Evolutionary conservation across 2,888 invertebrate species (phyloP).

Genomic region (Blomia tropicalis): DNA sequence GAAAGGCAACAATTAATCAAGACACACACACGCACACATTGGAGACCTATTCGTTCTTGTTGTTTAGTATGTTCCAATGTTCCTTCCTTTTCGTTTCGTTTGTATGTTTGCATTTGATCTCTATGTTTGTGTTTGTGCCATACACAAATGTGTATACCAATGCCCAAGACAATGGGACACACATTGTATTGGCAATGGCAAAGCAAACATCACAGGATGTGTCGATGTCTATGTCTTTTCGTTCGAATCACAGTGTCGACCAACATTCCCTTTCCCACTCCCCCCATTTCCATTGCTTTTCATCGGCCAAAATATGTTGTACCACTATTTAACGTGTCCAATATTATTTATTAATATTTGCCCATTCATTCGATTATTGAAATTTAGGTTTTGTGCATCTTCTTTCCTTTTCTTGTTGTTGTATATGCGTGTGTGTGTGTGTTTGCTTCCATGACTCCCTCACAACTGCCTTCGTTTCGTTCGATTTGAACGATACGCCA

Average conservation of each 20-base stretch:
- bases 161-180: background rate
- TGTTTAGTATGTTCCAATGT: background rate
- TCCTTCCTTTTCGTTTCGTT: background rate
- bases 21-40: too few relatives aligned
- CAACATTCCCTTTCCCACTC: background rate
- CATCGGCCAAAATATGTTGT: too few relatives aligned
- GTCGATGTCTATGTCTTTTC: background rate
- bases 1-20: slow-evolving; percentile 15
- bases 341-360: slow-evolving; percentile 14
- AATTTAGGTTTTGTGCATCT: background rate
- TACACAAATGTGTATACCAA: background rate
- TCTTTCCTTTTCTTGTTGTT: too few relatives aligned
- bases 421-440: background rate
- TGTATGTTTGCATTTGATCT: background rate
- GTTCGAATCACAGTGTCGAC: background rate
- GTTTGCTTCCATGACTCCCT: background rate
- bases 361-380: background rate
- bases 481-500: background rate
- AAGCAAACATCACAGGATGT: background rate
- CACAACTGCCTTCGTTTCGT: too few relatives aligned
- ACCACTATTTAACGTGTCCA: too few relatives aligned
- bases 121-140: background rate
- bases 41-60: too few relatives aligned
- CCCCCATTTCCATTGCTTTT: background rate
- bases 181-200: background rate